phyloP scores from a whole-genome alignment of 2,797 vertebrate genomes.

The Lophotriccus pileatus region DNA sequence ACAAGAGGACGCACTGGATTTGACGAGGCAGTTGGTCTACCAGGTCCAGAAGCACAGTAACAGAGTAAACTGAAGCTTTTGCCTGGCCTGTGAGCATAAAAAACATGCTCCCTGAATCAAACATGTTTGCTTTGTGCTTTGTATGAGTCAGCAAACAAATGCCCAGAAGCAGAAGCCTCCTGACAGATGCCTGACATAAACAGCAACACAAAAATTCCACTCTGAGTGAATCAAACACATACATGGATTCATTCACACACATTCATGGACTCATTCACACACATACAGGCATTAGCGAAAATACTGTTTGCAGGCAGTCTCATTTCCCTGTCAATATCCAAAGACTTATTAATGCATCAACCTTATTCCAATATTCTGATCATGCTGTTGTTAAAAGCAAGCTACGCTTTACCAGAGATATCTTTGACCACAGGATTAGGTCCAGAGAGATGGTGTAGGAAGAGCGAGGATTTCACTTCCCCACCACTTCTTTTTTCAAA shows the following conservation, averaged over 20 bases:
- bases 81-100: not conserved
- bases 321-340: not conserved
- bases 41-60: not conserved
- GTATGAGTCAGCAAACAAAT: not conserved
- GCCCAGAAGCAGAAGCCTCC: not conserved
- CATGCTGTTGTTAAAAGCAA: not conserved
- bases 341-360: not conserved
- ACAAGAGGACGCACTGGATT: not conserved
- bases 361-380: not conserved
- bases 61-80: not conserved
- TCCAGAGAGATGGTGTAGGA: not conserved
- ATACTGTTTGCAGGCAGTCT: not conserved
- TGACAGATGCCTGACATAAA: not conserved
- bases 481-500: not conserved
- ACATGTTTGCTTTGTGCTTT: not conserved
- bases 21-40: not conserved
- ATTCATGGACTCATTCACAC: accelerated
- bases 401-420: not conserved
- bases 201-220: not conserved
- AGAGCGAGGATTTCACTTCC: not conserved
- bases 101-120: not conserved
- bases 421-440: not conserved
- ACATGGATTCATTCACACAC: accelerated
- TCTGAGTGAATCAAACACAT: not conserved
- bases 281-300: not conserved